Conservation (phyloP, 2,113 vertebrate species). For the Nothocercus nigrocapillus region DNA sequence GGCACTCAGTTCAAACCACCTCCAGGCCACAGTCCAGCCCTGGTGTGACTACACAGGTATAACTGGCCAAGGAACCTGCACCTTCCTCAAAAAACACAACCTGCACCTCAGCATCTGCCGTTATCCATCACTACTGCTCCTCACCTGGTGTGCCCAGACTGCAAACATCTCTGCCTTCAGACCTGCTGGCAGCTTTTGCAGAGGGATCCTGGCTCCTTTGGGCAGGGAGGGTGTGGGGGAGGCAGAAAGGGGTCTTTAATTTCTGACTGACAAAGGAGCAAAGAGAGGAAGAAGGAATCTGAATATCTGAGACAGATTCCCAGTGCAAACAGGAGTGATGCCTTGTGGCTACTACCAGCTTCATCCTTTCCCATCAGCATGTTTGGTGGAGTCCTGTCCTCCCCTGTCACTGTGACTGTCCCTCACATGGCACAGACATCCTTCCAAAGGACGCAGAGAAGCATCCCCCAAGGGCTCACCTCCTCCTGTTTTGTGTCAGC, state of each 20-base stretch:
- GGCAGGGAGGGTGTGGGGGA: not conserved
- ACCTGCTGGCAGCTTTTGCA: not conserved
- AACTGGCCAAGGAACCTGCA: not conserved
- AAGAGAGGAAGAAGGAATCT: not conserved
- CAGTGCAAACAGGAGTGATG: not conserved
- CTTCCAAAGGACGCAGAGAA: not conserved
- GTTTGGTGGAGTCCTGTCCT: not conserved
- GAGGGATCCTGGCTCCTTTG: not conserved
- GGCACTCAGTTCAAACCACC: not conserved
- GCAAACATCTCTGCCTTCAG: not conserved
- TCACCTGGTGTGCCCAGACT: not conserved
- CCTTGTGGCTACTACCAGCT: not conserved
- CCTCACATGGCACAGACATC: not conserved
- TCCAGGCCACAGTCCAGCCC: not conserved
- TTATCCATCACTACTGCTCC: not conserved
- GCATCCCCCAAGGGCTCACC: not conserved
- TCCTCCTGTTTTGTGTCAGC: not conserved
- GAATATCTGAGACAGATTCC: not conserved
- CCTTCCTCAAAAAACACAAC: not conserved
- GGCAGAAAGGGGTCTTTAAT: not conserved
- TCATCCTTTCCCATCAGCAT: not conserved
- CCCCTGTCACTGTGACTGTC: not conserved
- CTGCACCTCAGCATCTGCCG: not conserved
- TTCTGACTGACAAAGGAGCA: not conserved
- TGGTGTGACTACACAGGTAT: not conserved